Evolutionary conservation across 2,797 vertebrate species (phyloP).

Genomic region (Leptatherina wallacei): DNA sequence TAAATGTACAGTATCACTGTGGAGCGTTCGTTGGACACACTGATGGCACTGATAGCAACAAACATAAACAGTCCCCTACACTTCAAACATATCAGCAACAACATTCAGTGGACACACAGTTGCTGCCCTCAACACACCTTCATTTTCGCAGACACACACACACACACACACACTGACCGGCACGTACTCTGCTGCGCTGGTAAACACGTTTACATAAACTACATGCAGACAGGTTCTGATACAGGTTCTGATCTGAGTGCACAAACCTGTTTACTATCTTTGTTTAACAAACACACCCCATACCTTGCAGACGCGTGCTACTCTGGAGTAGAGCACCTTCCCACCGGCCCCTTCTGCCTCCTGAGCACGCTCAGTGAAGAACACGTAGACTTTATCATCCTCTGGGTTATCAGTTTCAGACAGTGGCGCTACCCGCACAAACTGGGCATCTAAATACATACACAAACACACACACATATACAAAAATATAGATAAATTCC

Average conservation of each 20-base stretch:
- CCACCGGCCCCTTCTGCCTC: constrained; percentile 84
- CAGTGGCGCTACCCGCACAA: constrained; percentile 85
- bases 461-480: constrained; percentile 16
- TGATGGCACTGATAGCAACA: constrained; percentile 3
- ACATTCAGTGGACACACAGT: constrained; percentile 22
- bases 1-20: constrained; percentile 12
- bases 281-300: constrained; percentile 17
- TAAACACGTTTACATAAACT: constrained; percentile 40
- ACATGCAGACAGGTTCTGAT: constrained; percentile 29
- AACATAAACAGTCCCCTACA: constrained; percentile 32
- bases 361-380: constrained; percentile 88
- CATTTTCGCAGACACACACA: constrained; percentile 2
- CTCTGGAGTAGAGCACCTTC: constrained; percentile 86
- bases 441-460: constrained; percentile 80
- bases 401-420: constrained; percentile 88
- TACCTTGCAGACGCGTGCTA: constrained; percentile 87
- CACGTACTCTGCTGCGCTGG: constrained; percentile 23
- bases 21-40: constrained; percentile 11
- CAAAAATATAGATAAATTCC: constrained; percentile 21
- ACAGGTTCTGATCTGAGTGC: constrained; percentile 26
- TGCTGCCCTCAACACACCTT: constrained; percentile 22
- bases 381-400: constrained; percentile 88
- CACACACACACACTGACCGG: constrained; percentile 9
- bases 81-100: not conserved
- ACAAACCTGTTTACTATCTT: constrained; percentile 35